phyloP scores from a whole-genome alignment of 2,797 vertebrate genomes.

The Sebastes ruberrimus region DNA sequence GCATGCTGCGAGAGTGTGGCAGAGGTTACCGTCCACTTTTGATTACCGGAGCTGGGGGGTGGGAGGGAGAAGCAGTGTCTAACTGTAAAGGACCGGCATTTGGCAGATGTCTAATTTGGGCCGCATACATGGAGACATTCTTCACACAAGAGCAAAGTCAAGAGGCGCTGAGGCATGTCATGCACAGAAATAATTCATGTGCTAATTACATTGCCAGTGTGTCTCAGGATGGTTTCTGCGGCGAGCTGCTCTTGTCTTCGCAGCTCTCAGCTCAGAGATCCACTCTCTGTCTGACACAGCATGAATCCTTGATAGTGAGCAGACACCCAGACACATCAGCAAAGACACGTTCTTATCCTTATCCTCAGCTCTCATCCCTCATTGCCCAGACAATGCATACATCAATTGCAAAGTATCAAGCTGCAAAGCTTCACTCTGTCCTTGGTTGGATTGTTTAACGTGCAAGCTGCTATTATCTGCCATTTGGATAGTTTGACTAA shows the following conservation, averaged over 20 bases:
- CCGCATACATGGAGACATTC: conserved; percentile 62
- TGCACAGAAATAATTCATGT: conserved; percentile 79
- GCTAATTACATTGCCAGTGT: conserved; percentile 77
- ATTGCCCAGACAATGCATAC: conserved; percentile 48
- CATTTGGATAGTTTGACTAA: conserved; percentile 11
- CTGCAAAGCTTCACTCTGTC: conserved; percentile 19
- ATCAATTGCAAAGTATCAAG: conserved; percentile 38
- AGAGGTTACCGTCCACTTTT: conserved; percentile 65
- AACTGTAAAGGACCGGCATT: conserved; percentile 60
- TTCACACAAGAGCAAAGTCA: conserved; percentile 72
- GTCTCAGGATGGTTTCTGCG: conserved; percentile 68
- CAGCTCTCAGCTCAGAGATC: conserved; percentile 54
- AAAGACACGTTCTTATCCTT: conserved; percentile 53
- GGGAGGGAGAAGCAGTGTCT: conserved; percentile 8
- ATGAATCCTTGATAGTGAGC: conserved; percentile 72
- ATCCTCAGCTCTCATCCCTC: conserved; percentile 50
- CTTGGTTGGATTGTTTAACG: conserved; percentile 36
- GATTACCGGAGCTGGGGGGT: conserved; percentile 47
- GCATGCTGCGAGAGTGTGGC: conserved; percentile 19
- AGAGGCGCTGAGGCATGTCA: conserved; percentile 73
- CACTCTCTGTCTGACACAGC: conserved; percentile 64
- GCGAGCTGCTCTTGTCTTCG: conserved; percentile 59
- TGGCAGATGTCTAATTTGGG: conserved; percentile 73
- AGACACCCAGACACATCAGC: conserved; percentile 59
- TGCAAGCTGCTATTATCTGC: conserved; percentile 10